Conservation (phyloP, 2,113 vertebrate genomes). For the Odocoileus virginianus region DNA sequence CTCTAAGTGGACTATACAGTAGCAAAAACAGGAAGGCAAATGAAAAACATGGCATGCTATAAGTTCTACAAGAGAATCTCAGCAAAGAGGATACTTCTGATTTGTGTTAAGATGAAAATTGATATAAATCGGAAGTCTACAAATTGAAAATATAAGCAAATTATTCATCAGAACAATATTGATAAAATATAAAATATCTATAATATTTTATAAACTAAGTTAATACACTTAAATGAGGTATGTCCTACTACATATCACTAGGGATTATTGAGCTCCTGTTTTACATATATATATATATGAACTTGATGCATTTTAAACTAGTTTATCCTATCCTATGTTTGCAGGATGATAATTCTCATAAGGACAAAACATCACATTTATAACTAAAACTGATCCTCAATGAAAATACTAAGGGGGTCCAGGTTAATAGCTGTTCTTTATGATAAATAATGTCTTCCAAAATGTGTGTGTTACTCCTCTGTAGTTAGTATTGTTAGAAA, state of each 20-base stretch:
- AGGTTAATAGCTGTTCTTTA: not conserved
- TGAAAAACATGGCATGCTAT: not conserved
- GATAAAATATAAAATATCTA: not conserved
- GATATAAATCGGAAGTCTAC: not conserved
- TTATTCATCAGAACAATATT: not conserved
- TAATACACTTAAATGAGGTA: not conserved
- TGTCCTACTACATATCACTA: not conserved
- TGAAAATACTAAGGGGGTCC: not conserved
- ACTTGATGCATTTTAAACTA: not conserved
- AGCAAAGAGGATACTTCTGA: not conserved
- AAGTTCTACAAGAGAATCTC: not conserved
- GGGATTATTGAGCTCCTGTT: not conserved
- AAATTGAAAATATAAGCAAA: not conserved
- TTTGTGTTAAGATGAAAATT: not conserved
- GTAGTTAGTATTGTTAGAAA: not conserved
- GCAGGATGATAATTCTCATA: not conserved
- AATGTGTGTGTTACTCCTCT: not conserved
- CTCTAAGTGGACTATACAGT: not conserved
- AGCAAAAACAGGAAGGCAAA: not conserved
- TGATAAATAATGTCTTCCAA: not conserved
- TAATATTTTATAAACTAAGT: not conserved
- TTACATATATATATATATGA: not conserved
- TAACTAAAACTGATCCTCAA: not conserved
- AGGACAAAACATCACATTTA: not conserved
- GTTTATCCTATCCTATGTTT: not conserved